Evolutionary conservation across 2,888 invertebrate species (phyloP).

Genomic region (Hirtodrosophila duncani): DNA sequence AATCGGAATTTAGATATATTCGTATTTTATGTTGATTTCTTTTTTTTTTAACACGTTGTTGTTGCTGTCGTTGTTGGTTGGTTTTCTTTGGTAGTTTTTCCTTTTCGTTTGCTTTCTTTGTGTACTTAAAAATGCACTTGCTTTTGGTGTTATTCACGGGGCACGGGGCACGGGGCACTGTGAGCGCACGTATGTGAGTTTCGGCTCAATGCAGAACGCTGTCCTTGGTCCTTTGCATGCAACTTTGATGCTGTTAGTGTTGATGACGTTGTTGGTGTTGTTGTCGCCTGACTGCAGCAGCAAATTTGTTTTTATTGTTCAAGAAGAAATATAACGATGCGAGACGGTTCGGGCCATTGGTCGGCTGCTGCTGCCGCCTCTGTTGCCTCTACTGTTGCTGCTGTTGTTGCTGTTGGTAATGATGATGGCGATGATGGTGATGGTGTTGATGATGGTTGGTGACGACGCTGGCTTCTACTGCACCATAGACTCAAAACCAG

Average conservation of each 20-base stretch:
- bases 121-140: conserved; percentile 50
- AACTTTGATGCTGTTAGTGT: conserved; percentile 6
- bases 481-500: conserved; percentile 27
- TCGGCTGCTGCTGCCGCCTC: conserved; percentile 25
- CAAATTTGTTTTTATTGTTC: conserved; percentile 71
- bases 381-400: neutral
- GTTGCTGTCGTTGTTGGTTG: no score
- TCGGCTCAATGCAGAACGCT: conserved; percentile 25
- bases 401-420: neutral
- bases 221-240: conserved; percentile 37
- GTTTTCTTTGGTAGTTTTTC: no score
- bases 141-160: conserved; percentile 25
- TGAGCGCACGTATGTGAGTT: conserved; percentile 5
- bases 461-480: conserved; percentile 20
- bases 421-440: neutral
- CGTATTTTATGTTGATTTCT: conserved; percentile 14
- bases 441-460: neutral
- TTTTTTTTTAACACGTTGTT: conserved; percentile 25
- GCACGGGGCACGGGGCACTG: neutral
- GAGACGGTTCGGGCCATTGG: conserved; percentile 31
- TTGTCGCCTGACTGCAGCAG: conserved; percentile 23
- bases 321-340: conserved; percentile 50
- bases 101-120: conserved; percentile 12
- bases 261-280: conserved; percentile 4
- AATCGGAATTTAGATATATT: no score